These are phyloP conservation scores for Sebastes elongatus DNA, from an alignment of 2,797 vertebrate genomes.

Conservation along the genomic window DNA sequence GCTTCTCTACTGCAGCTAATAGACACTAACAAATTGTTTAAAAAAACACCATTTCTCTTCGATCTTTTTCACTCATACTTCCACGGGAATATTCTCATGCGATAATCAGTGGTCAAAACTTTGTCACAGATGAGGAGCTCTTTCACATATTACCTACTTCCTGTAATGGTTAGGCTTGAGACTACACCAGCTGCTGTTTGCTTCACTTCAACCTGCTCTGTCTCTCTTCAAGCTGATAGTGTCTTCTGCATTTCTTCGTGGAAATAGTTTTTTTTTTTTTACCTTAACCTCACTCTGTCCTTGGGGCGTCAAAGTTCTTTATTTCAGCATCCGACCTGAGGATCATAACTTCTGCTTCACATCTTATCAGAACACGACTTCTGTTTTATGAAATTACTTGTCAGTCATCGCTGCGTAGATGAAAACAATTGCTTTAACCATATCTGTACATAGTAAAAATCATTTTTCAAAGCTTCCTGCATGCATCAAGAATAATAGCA, in stretches of 20 bases:
- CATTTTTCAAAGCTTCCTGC: constrained; percentile 35
- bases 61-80: not conserved
- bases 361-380: constrained; percentile 1
- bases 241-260: constrained; percentile 4
- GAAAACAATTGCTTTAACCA: not conserved
- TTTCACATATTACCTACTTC: not conserved
- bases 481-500: constrained; percentile 38
- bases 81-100: not conserved
- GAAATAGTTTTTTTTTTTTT: not conserved
- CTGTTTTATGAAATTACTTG: not conserved
- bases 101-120: not conserved
- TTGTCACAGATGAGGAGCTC: not conserved
- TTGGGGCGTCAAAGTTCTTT: not conserved
- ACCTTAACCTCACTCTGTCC: not conserved
- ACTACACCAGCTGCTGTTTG: not conserved
- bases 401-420: not conserved
- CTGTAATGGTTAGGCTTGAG: not conserved
- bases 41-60: constrained; percentile 3
- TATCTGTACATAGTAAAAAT: not conserved
- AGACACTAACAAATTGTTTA: constrained; percentile 58
- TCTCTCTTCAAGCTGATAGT: not conserved
- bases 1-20: constrained; percentile 47
- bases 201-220: not conserved
- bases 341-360: constrained; percentile 22
- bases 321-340: not conserved